Percentiles rank a stretch among this genome's conserved stretches.
phyloP scores from a whole-genome alignment of 2,797 vertebrate species.

The Neostethus bicornis region DNA sequence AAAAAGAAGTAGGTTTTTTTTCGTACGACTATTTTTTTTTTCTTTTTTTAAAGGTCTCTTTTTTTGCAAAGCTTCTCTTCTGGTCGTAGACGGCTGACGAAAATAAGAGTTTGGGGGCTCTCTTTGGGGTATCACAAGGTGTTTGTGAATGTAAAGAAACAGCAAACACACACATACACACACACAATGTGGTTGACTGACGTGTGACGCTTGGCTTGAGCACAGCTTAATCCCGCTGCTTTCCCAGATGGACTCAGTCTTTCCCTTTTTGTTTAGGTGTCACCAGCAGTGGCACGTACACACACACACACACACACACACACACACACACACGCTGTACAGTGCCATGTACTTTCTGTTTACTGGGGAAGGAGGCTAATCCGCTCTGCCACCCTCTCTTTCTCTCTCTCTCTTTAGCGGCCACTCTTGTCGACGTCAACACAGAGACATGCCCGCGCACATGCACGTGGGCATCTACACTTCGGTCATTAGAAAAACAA shows the following conservation, averaged over 20 bases:
- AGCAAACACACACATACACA: conserved; percentile 25
- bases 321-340: conserved; percentile 30
- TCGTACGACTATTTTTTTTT: too few relatives aligned
- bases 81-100: conserved; percentile 63
- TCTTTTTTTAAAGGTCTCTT: too few relatives aligned
- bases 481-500: conserved; percentile 75
- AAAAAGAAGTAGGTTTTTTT: too few relatives aligned
- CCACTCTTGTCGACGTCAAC: conserved; percentile 40
- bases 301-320: conserved; percentile 40
- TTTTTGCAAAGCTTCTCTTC: conserved; percentile 48
- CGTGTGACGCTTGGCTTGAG: conserved; percentile 67
- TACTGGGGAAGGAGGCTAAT: conserved; percentile 62
- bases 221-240: conserved; percentile 70
- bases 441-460: conserved; percentile 18
- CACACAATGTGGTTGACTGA: conserved; percentile 67
- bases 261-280: conserved; percentile 75
- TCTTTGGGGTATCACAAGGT: conserved; percentile 16
- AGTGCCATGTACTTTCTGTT: conserved; percentile 61
- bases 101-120: conserved; percentile 62
- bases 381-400: conserved; percentile 50
- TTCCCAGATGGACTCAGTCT: conserved; percentile 77
- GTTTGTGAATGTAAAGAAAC: conserved; percentile 13
- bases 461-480: conserved; percentile 50
- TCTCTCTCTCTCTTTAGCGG: conserved; percentile 42
- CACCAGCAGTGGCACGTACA: conserved; percentile 46